Conservation (phyloP, 1,140 invertebrate genomes). For the Musca vetustissima region DNA sequence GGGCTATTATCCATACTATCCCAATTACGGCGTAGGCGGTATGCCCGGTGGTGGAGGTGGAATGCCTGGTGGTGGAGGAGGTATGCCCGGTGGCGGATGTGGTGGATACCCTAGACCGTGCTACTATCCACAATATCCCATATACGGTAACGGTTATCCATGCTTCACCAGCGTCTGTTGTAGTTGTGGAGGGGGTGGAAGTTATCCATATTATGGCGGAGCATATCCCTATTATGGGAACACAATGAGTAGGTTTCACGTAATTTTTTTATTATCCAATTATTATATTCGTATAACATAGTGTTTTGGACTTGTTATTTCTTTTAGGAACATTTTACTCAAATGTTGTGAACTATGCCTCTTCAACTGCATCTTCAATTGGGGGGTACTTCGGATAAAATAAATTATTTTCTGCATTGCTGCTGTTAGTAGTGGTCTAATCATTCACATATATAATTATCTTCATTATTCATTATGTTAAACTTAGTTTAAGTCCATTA, state of each 20-base stretch:
- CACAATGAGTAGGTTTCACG: constrained; percentile 45
- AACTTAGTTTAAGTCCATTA: too few relatives aligned
- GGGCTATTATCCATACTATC: too few relatives aligned
- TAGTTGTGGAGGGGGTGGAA: constrained; percentile 9
- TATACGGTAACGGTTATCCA: constrained; percentile 30
- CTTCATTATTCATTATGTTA: too few relatives aligned
- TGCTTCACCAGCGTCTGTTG: constrained; percentile 24
- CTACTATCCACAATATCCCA: constrained; percentile 30
- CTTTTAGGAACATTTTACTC: constrained; percentile 46
- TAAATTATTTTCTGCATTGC: too few relatives aligned
- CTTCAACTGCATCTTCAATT: constrained; percentile 34
- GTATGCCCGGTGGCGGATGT: too few relatives aligned
- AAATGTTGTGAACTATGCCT: constrained; percentile 32
- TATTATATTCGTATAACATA: constrained; percentile 29
- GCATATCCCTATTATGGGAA: constrained; percentile 42
- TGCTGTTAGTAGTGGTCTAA: not conserved
- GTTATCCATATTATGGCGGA: constrained; percentile 36
- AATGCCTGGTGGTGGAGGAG: too few relatives aligned
- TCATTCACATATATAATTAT: not conserved
- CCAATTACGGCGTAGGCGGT: too few relatives aligned
- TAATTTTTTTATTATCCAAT: not conserved
- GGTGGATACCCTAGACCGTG: too few relatives aligned
- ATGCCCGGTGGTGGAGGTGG: too few relatives aligned
- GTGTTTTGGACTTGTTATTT: constrained; percentile 51
- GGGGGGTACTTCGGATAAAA: constrained; percentile 25